Conservation (phyloP, 30 jellyfish, hydroid and myxozoan genomes). For the Hydractinia symbiolongicarpus region DNA sequence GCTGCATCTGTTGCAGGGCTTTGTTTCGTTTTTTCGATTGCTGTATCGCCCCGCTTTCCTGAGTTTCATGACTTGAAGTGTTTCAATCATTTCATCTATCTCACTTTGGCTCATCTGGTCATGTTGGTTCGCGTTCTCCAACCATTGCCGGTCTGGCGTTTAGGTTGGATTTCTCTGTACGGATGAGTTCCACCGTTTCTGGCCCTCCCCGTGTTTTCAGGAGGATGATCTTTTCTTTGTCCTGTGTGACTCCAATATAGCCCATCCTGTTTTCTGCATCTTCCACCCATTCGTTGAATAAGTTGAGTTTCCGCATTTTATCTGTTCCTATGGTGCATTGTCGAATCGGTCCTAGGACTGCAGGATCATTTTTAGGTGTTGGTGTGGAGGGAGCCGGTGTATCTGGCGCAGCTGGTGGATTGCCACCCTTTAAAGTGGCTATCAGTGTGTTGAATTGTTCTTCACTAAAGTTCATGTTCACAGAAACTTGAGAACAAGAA, state of each 20-base stretch:
- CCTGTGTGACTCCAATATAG: background rate
- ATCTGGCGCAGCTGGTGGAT: slow-evolving; percentile 3
- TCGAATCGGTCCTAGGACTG: slow-evolving; percentile 35
- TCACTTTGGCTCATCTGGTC: slow-evolving; percentile 12
- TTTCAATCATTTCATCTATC: slow-evolving; percentile 17
- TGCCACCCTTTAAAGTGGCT: slow-evolving; percentile 23
- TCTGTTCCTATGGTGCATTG: slow-evolving; percentile 30
- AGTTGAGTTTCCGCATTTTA: slow-evolving; percentile 31
- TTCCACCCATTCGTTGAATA: slow-evolving; percentile 22
- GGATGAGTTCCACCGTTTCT: slow-evolving; percentile 27
- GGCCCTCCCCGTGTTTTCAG: slow-evolving; percentile 32
- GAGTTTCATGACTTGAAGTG: slow-evolving; percentile 18
- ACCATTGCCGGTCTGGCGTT: slow-evolving; percentile 14
- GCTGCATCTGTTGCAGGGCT: slow-evolving; percentile 26
- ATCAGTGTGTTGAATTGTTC: slow-evolving; percentile 21
- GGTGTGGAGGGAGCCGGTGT: background rate
- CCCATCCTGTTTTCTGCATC: slow-evolving; percentile 10
- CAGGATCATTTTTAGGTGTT: slow-evolving; percentile 13
- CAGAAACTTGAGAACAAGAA: background rate
- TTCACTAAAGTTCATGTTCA: slow-evolving; percentile 18
- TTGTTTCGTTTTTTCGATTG: slow-evolving; percentile 19
- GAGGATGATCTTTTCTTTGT: slow-evolving; percentile 29
- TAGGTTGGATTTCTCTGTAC: slow-evolving; percentile 26
- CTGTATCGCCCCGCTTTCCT: slow-evolving; percentile 22
- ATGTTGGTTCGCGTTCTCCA: slow-evolving; percentile 1